Conservation (phyloP, 2,797 vertebrate genomes). For the Phataginus tetradactyla region DNA sequence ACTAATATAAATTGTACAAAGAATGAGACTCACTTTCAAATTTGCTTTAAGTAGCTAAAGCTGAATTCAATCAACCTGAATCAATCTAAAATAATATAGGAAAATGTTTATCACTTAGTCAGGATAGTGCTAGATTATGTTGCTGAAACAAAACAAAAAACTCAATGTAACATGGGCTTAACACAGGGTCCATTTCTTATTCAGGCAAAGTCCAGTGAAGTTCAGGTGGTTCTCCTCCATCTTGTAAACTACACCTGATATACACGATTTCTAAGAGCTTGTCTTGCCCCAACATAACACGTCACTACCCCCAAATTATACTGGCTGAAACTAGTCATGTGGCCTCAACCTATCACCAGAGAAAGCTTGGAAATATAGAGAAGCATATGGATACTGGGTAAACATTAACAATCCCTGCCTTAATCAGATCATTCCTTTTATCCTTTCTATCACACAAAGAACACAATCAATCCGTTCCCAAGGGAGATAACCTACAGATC, state of each 20-base stretch:
- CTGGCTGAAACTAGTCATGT: not conserved
- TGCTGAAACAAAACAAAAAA: not conserved
- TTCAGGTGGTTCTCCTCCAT: not conserved
- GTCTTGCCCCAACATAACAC: not conserved
- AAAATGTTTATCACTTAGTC: not conserved
- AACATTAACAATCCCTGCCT: not conserved
- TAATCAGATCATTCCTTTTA: not conserved
- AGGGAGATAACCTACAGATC: not conserved
- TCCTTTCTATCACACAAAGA: slow-evolving; percentile 1
- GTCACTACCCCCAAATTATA: not conserved
- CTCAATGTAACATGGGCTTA: not conserved
- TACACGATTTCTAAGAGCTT: not conserved
- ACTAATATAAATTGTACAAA: not conserved
- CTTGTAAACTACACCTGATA: not conserved
- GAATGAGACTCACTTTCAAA: not conserved
- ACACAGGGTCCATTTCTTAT: not conserved
- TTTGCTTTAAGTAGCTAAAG: not conserved
- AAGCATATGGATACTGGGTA: not conserved
- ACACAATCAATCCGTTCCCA: not conserved
- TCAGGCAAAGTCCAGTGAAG: not conserved
- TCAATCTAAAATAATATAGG: not conserved
- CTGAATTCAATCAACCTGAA: not conserved
- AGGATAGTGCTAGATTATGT: not conserved
- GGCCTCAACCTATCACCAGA: not conserved
- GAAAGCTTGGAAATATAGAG: not conserved